phyloP scores from a whole-genome alignment of 2,888 invertebrate species.

The Pollenia amentaria region DNA sequence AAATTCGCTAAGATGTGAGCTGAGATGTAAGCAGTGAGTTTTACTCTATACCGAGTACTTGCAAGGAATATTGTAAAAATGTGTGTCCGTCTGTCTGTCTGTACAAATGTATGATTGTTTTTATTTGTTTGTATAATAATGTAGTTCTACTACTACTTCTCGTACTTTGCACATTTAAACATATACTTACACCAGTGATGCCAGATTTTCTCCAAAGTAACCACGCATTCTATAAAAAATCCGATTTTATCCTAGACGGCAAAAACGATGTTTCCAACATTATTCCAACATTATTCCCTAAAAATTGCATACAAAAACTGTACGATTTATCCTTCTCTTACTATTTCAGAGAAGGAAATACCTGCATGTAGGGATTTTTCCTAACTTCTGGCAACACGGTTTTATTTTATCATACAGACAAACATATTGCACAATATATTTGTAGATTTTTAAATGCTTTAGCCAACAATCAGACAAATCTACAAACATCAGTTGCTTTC shows the following conservation, averaged over 20 bases:
- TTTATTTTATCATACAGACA: background rate
- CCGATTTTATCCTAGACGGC: too few species aligned
- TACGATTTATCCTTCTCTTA: too few species aligned
- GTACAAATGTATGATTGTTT: constrained; percentile 44
- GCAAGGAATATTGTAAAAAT: constrained; percentile 12
- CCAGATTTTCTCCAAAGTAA: too few species aligned
- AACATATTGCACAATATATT: constrained; percentile 42
- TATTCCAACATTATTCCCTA: too few species aligned
- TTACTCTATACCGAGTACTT: constrained; percentile 19
- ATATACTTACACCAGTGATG: too few species aligned
- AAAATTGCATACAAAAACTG: too few species aligned
- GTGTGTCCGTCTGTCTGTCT: constrained; percentile 5
- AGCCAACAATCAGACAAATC: constrained; percentile 38
- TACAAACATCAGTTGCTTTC: constrained; percentile 22
- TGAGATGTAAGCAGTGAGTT: constrained; percentile 49
- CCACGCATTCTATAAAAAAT: too few species aligned
- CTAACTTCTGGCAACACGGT: too few species aligned
- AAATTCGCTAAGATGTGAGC: constrained; percentile 37
- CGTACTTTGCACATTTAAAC: background rate
- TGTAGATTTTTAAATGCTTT: constrained; percentile 65
- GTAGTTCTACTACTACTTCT: constrained; percentile 15
- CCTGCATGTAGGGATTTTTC: too few species aligned
- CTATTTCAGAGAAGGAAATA: too few species aligned
- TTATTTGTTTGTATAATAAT: constrained; percentile 21
- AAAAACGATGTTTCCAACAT: too few species aligned